A percentile compares a stretch with the other conserved stretches of the same genome.
Conservation (phyloP, 64 coral and sea anemone genomes). For the Montipora sp. region DNA sequence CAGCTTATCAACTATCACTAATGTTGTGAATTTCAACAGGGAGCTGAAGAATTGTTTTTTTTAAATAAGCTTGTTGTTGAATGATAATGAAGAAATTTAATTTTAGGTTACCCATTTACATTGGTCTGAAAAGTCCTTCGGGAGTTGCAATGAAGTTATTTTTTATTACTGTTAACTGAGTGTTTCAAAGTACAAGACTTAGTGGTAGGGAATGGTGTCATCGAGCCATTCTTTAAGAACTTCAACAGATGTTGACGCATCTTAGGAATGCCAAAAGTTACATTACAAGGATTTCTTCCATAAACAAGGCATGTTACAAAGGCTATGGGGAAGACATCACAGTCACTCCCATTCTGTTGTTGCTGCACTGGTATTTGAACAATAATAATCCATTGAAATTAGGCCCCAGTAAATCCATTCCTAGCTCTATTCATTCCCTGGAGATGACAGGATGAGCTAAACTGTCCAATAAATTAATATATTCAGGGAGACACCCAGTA, state of each 20-base stretch:
- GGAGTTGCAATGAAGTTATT: too few relatives aligned
- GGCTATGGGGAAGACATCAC: background rate
- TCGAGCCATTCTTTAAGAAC: background rate
- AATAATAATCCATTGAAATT: background rate
- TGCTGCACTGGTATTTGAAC: slow-evolving; percentile 36
- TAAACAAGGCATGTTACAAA: slow-evolving; percentile 1
- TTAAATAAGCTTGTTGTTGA: too few relatives aligned
- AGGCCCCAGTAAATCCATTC: background rate
- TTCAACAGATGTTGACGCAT: background rate
- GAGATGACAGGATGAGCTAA: background rate
- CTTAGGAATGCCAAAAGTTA: background rate
- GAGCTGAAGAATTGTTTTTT: too few relatives aligned
- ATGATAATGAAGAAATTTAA: too few relatives aligned
- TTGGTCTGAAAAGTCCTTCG: too few relatives aligned
- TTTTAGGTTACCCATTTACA: too few relatives aligned
- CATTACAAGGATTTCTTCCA: background rate
- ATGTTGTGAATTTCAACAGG: too few relatives aligned
- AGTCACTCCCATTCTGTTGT: slow-evolving; percentile 55
- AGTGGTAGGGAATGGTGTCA: too few relatives aligned
- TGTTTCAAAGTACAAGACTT: too few relatives aligned
- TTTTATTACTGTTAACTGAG: too few relatives aligned
- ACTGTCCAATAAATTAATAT: background rate
- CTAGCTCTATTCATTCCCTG: background rate
- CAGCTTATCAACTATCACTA: too few relatives aligned
- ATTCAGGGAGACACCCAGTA: background rate